These are phyloP conservation scores for Myiopsitta monachus DNA, from an alignment of 2,113 vertebrate species.

Conservation along the genomic window DNA sequence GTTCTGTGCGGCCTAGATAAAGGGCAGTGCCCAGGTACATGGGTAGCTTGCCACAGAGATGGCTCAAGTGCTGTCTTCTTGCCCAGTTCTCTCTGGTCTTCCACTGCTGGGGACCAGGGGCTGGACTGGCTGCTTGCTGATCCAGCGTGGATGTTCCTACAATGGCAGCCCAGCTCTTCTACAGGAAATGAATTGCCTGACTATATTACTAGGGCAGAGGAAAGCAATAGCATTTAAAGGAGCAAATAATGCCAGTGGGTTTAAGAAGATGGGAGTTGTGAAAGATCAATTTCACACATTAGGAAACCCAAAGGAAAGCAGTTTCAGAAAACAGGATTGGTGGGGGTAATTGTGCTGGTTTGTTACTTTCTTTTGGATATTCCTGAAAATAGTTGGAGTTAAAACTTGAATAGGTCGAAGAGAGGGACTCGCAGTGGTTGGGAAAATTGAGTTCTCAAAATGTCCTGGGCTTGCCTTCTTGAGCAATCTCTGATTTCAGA, in stretches of 20 bases:
- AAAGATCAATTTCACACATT: constrained; percentile 4
- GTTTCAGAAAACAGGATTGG: neutral
- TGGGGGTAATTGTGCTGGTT: neutral
- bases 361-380: neutral
- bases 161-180: neutral
- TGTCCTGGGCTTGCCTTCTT: neutral
- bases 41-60: neutral
- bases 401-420: neutral
- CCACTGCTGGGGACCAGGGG: neutral
- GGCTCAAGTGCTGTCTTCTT: neutral
- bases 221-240: neutral
- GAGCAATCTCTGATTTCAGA: neutral
- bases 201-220: neutral
- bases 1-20: neutral
- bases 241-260: neutral
- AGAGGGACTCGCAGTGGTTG: neutral
- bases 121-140: neutral
- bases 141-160: neutral
- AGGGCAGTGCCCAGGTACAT: neutral
- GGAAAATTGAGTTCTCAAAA: neutral
- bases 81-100: neutral
- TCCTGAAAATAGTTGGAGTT: neutral
- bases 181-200: neutral
- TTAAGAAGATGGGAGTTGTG: neutral
- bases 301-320: neutral